A percentile compares a stretch with the other conserved stretches of the same genome.
phyloP scores from a whole-genome alignment of 1,140 invertebrate species.

The Macrosteles quadrilineatus region DNA sequence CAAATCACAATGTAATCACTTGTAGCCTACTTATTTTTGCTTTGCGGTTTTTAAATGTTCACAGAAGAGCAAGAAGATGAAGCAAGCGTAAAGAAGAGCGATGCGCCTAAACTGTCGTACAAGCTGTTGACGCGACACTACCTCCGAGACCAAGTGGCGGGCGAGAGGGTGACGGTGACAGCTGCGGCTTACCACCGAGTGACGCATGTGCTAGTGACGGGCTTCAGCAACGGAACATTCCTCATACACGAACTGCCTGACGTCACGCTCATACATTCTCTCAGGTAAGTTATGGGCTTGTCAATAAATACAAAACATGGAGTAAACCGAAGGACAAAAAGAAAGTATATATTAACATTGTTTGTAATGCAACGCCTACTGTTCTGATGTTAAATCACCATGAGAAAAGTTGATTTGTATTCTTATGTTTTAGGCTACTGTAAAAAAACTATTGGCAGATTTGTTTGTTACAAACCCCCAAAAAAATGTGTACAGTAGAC shows the following conservation, averaged over 20 bases:
- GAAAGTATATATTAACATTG: too few relatives aligned
- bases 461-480: too few relatives aligned
- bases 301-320: neutral
- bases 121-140: conserved; percentile 70
- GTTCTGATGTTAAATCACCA: too few relatives aligned
- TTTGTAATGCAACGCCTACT: too few relatives aligned
- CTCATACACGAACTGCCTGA: conserved; percentile 92
- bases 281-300: conserved; percentile 62
- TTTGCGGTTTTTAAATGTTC: too few relatives aligned
- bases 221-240: conserved; percentile 81
- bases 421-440: too few relatives aligned
- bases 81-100: neutral
- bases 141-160: conserved; percentile 67
- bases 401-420: too few relatives aligned
- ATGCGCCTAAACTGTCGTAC: conserved; percentile 58
- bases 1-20: too few relatives aligned
- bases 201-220: conserved; percentile 77
- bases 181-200: conserved; percentile 77
- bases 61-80: conserved; percentile 4
- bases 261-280: conserved; percentile 87
- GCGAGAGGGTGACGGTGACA: conserved; percentile 66
- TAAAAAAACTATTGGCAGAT: too few relatives aligned
- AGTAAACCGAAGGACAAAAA: too few relatives aligned
- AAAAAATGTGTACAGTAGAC: too few relatives aligned
- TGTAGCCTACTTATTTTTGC: too few relatives aligned